Base-by-base conservation (phyloP, 2,888 invertebrate genomes). In the Crossocerus cetratus region DNA sequence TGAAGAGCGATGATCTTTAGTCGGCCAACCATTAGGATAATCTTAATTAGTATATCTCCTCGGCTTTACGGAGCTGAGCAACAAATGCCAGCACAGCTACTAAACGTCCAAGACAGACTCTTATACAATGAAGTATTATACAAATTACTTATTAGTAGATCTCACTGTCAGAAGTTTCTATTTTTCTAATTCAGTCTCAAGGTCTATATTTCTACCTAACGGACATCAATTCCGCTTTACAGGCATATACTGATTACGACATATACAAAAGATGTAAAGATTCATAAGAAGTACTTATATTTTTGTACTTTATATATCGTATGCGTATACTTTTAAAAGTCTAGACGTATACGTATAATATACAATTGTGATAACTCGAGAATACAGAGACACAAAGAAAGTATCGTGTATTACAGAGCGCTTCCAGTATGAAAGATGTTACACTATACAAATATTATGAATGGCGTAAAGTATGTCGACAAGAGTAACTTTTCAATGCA, bases 281-380 rank as follows among this genome's bases (percentile, higher is more conserved):
- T 44, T 54, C 72, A 65, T 44, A 60, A 63, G 5, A 32, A 55
- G 65, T 75, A 73, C 65, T 65, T 75, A 68, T 65, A 69, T 75
- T 81, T 77, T 77, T 74, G 49, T 78, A 81, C 58, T 64, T 16
- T 21, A 5, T n/a, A 60, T 57, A 72, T 77, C 68, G 42, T 13
- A 44, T 5, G 13, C 44, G 22, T 11, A 20, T 22, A 32, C n/a
- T 61, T 32, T 8, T 43, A 2, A 18, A 20, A 68, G 59, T 49
- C 18, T 18, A 62, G 43, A 60, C n/a, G 21, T 20, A 23, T 61
- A 49, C 23, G n/a, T 32, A 32, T 8, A 32, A 23, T 22, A 8
- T 14, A 71, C 55, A 13, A 59, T 61, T 70, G 63, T 63, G 62
- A 63, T 65, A 70, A 65, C 13, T 3, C 18, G 42, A 56, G 16